Evolutionary conservation across 2,888 invertebrate genomes (phyloP), one percentile per base, ranked within the genome.

Genomic region (Agapetus fuscipes): DNA sequence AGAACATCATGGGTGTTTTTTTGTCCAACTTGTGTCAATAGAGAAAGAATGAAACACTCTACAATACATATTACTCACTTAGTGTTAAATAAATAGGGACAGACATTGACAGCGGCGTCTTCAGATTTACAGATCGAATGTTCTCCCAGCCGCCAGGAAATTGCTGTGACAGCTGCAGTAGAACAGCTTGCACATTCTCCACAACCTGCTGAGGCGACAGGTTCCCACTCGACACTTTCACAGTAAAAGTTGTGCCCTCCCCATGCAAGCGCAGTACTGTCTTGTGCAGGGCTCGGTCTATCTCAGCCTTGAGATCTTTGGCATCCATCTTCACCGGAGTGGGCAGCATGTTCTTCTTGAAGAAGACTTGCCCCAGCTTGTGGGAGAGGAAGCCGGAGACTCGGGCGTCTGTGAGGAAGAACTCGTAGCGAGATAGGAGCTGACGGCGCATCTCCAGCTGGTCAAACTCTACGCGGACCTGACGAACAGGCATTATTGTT

Each of bases 91-190:
- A 86, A 42, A 87, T 56, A 2, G 86, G 86, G 40, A 87, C 57
- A 5, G 78, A 63, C 38, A 75, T 51, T 12, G 79, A 76, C 20
- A 66, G 57, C 13, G 71, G 67, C 10, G 80, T 66, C 61, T 81
- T 85, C 11, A 91, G 53, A 50, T 74, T 64, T 27, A 91, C 57
- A 11, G 74, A 71, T 48, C 82, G 73, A 35, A 91, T 71, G 58
- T 91, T 91, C 1, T 61, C 57, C 60, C 78, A 72, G 17, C 86
- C 84, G 3, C 89, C 90, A 15, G 88, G 84, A 56, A 77, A 81
- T 35, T 66, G 56, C 7, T 66, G 61, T 20, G 68, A 59, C 13
- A 90, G 56, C 50, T 72, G 72, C 14, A 72, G 56, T 13, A 80
- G 60, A 11, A 78, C 61, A 9, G 72, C 61, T 24, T 74, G 48